Evolutionary conservation across 1,140 invertebrate genomes (phyloP).

Genomic region (Drosophila nigrodunni): DNA sequence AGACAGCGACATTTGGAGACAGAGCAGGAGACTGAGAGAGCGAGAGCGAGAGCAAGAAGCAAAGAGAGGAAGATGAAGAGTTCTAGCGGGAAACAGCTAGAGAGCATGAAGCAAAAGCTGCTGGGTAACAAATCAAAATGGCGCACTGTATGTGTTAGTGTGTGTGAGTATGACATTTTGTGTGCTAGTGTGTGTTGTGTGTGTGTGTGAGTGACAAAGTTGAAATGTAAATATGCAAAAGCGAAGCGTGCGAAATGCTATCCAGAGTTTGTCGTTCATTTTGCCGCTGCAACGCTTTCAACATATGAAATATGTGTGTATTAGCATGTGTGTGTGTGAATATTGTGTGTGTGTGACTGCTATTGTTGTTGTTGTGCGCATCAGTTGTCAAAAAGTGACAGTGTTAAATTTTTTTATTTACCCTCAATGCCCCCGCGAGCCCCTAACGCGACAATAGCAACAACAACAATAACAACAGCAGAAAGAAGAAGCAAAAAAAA

Average conservation of each 20-base stretch:
- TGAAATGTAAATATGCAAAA: conserved; percentile 54
- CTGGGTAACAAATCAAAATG: conserved; percentile 50
- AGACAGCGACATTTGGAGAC: neutral
- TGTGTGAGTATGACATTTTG: neutral
- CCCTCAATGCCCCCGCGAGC: neutral
- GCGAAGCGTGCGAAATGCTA: conserved; percentile 32
- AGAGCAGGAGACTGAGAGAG: neutral
- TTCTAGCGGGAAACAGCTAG: neutral
- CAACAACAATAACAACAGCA: conserved; percentile 2
- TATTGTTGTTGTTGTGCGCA: conserved; percentile 24
- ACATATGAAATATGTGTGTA: conserved; percentile 47
- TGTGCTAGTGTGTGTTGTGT: neutral
- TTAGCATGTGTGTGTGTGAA: neutral
- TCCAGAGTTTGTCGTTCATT: conserved; percentile 36
- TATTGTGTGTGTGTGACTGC: conserved; percentile 8
- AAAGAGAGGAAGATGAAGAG: neutral
- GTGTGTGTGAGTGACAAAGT: conserved; percentile 41
- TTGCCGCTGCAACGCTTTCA: conserved; percentile 31
- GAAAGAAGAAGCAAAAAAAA: too few species aligned
- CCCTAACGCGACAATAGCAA: conserved; percentile 16
- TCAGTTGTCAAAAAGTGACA: conserved; percentile 69
- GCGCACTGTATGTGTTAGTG: neutral
- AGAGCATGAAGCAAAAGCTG: conserved; percentile 1
- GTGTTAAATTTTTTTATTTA: conserved; percentile 66
- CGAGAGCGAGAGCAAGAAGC: too few species aligned